Conservation (phyloP, 37 sponge, comb jelly and placozoan genomes). For the Aplysina aerophoba region DNA sequence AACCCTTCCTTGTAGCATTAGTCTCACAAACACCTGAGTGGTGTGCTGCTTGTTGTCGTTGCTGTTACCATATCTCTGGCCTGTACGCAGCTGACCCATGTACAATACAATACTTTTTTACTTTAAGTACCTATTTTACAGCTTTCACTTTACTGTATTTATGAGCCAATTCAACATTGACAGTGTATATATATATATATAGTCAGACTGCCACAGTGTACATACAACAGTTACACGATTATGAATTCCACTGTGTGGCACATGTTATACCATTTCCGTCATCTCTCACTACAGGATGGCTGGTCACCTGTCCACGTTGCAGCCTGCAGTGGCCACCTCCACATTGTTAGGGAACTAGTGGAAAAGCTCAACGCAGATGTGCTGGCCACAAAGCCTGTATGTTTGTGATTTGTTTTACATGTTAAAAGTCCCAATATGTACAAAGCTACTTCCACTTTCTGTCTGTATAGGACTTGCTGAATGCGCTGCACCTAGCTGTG, state of each 20-base stretch:
- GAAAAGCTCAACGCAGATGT: background rate
- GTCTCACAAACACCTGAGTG: background rate
- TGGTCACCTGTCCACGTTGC: background rate
- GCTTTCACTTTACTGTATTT: too few relatives aligned
- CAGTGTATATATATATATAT: too few relatives aligned
- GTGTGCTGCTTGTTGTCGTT: background rate
- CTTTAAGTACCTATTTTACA: too few relatives aligned
- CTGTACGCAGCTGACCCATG: background rate
- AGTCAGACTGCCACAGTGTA: too few relatives aligned
- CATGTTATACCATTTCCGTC: too few relatives aligned
- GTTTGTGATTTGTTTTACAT: background rate
- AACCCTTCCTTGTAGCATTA: background rate
- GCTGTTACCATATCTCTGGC: background rate
- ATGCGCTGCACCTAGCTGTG: background rate
- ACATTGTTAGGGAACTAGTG: slow-evolving; percentile 8
- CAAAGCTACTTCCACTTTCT: too few relatives aligned
- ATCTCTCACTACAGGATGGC: background rate
- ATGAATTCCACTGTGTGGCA: too few relatives aligned
- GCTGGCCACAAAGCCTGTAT: background rate
- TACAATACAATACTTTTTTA: too few relatives aligned
- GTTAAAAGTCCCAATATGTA: too few relatives aligned
- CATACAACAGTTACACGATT: too few relatives aligned
- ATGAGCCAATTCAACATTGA: too few relatives aligned
- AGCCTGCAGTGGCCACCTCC: slow-evolving; percentile 3
- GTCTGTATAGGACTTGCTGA: background rate